Evolutionary conservation across 2,113 vertebrate species (phyloP).

Genomic region (Chrysemys picta): DNA sequence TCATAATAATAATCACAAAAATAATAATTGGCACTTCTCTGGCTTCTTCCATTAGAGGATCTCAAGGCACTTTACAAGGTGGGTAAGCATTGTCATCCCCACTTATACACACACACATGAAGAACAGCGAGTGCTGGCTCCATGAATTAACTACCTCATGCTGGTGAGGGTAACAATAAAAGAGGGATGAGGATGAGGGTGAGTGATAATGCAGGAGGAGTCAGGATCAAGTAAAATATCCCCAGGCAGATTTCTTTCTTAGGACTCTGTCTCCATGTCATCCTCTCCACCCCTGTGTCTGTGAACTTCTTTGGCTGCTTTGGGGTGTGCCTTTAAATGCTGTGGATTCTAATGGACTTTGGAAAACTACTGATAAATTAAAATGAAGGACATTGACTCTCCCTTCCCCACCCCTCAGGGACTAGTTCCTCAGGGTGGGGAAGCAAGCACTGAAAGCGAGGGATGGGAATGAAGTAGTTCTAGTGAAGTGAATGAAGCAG

Average conservation of each 20-base stretch:
- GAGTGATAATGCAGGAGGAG: not conserved
- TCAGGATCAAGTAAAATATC: not conserved
- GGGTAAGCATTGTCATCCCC: not conserved
- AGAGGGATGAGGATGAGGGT: not conserved
- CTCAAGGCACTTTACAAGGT: not conserved
- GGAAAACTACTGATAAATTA: not conserved
- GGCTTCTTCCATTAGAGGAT: not conserved
- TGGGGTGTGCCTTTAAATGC: not conserved
- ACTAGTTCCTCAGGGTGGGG: not conserved
- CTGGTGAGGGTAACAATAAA: not conserved
- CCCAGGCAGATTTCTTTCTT: not conserved
- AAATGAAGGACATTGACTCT: not conserved
- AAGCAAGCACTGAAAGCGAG: not conserved
- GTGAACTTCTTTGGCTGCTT: not conserved
- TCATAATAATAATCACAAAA: not conserved
- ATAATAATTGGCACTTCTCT: not conserved
- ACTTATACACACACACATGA: not conserved
- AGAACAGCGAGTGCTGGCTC: not conserved
- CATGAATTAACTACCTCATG: not conserved
- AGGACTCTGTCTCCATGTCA: not conserved
- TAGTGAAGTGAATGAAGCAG: not conserved
- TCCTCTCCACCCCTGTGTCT: not conserved
- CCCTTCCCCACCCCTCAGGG: not conserved
- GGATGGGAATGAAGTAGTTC: not conserved
- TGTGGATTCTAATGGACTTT: not conserved